Evolutionary conservation across 2,113 vertebrate species (phyloP), one percentile per base, ranked within the genome.

Genomic region (Psophia crepitans): DNA sequence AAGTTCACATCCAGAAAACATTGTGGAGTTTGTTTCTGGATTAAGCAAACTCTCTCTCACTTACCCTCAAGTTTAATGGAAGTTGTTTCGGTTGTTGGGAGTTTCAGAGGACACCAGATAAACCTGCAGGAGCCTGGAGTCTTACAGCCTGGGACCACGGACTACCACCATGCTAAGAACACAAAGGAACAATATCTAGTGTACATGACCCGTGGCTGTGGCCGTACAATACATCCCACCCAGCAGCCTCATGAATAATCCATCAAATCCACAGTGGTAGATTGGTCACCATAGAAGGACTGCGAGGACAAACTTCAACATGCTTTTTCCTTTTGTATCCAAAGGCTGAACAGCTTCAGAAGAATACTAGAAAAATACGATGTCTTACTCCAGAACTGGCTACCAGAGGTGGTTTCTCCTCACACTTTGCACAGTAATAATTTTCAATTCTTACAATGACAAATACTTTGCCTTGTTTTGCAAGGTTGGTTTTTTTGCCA

Each of bases 211-310:
- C 56, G 13, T 4, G 20, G 30, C 2, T 65, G 46, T 11, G 28
- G 12, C 41, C n/a, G n/a, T n/a, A 14, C 54, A 78, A 30, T 2
- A 49, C 65, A 79, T 9, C 41, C 81, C 58, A 49, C 21, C 27
- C 32, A 35, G 63, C 32, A 77, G 28, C 32, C 22, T 20, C 26
- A 17, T 5, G 9, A 89, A 14, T 30, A 77, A 28, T 24, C 49
- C 24, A 23, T 5, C 33, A 51, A 84, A 66, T 16, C 28, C 69
- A 57, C 24, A 84, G 21, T 23, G 61, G 35, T 5, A 79, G 37
- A 20, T 1, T 58, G 46, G 19, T 11, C 46, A 37, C 24, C 1
- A 0, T 0, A 30, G 37, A 4, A 43, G 32, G 68, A 74, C 10
- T 43, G 57, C 37, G 66, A 73, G 56, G 46, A 57, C 26, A 58